These are phyloP conservation scores for Siderastrea radians DNA, from an alignment of 92 coral and sea anemone species.

Conservation along the genomic window DNA sequence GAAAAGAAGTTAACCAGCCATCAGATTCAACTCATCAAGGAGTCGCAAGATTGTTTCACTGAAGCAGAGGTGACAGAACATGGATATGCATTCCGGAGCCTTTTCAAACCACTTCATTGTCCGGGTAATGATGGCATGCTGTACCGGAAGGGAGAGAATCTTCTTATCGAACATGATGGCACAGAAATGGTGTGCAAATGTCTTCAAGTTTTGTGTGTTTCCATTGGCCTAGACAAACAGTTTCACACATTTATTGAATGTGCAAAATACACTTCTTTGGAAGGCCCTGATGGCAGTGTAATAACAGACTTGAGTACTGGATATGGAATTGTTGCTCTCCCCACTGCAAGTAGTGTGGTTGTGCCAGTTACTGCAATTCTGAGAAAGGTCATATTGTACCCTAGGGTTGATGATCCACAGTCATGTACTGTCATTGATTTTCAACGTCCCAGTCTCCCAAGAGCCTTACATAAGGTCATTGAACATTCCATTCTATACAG, in stretches of 20 bases:
- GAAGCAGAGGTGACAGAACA: conserved; percentile 10
- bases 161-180: conserved; percentile 5
- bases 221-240: conserved; percentile 7
- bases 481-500: conserved; percentile 68
- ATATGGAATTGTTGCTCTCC: conserved; percentile 1
- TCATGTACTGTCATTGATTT: conserved; percentile 46
- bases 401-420: conserved; percentile 13
- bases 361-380: conserved; percentile 35
- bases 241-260: conserved; percentile 25
- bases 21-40: conserved; percentile 1
- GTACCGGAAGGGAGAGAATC: conserved; percentile 24
- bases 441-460: conserved; percentile 36
- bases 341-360: conserved; percentile 14
- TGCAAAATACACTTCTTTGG: not conserved
- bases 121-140: conserved; percentile 8
- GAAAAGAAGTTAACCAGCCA: not conserved
- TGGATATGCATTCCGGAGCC: conserved; percentile 16
- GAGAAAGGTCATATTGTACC: conserved; percentile 40
- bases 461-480: not conserved
- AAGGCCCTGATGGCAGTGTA: conserved; percentile 14
- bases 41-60: conserved; percentile 2
- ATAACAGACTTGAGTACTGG: conserved; percentile 12
- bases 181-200: conserved; percentile 1
- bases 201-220: conserved; percentile 15
- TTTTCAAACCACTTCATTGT: conserved; percentile 21